Evolutionary conservation across 2,797 vertebrate species (phyloP), one percentile per base, ranked within the genome.

Genomic region (Pterois miles): DNA sequence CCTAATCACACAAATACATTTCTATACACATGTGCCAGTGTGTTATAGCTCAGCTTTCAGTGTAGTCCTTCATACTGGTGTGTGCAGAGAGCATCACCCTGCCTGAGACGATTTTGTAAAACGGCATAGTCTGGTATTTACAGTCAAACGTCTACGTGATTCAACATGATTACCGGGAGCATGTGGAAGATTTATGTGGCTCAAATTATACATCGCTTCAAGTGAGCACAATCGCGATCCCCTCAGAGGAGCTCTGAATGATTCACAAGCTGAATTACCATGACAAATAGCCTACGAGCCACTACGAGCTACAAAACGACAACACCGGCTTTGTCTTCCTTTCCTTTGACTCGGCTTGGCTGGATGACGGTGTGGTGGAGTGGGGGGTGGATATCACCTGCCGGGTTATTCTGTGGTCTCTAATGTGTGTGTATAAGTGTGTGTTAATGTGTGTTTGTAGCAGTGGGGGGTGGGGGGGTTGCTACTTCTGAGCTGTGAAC

Each of bases 221-320:
- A 84, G 72, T 48, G 62, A 84, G 60, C 40, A 25, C 6, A 12
- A n/a, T 71, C 43, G 20, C 40, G 36, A 71, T 80, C 40, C 72
- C 72, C 70, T 84, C 57, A 23, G 80, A 84, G 78, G 67, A 83
- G 59, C 59, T 48, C 38, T 13, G 71, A 71, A 64, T 86, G 86
- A 90, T 78, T 91, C 90, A 90, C 53, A 64, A 14, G 70, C 46
- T 34, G 77, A 80, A 84, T 84, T 89, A 86, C 58, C 62, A 76
- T 83, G 80, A 89, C 81, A 80, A 90, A 89, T 70, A 69, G 40
- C 46, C 71, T 29, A 71, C 12, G 3, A 75, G 64, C 0, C 9
- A 67, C 76, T 56, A 53, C 2, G 1, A 79, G 68, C 54, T 74
- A 62, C 68, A 59, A 62, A 66, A 70, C 48, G 31, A 82, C 83